These are phyloP conservation scores for Leuciscus waleckii DNA, from an alignment of 2,797 vertebrate species.

Conservation along the genomic window DNA sequence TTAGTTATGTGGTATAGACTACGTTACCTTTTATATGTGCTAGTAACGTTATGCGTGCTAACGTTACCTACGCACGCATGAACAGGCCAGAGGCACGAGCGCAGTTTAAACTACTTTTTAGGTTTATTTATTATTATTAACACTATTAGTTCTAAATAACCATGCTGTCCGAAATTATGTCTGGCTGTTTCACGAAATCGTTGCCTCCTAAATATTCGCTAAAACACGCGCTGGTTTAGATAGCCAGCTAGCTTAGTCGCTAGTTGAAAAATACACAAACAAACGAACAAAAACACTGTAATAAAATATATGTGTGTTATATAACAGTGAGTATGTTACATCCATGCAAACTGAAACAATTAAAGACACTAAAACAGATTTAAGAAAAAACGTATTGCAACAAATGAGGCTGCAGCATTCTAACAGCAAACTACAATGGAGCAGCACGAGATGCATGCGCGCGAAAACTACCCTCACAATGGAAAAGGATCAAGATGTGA, in stretches of 20 bases:
- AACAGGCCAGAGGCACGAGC: slow-evolving; percentile 7
- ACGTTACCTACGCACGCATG: not conserved
- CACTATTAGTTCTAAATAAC: not conserved
- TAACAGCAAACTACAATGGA: slow-evolving; percentile 28
- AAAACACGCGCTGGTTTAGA: not conserved
- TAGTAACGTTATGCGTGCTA: not conserved
- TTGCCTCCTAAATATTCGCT: not conserved
- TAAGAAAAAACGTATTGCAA: not conserved
- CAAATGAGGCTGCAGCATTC: not conserved
- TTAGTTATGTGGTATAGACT: not conserved
- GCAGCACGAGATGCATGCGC: slow-evolving; percentile 44
- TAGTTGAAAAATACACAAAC: not conserved
- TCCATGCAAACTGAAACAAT: not conserved
- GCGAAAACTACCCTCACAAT: slow-evolving; percentile 55
- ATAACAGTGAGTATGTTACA: not conserved
- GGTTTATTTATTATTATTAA: not conserved
- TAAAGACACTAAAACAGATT: not conserved
- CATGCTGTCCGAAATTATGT: no score
- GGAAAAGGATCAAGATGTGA: not conserved
- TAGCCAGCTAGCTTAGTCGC: slow-evolving; percentile 25
- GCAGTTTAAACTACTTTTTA: not conserved
- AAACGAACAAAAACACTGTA: not conserved
- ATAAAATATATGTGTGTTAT: not conserved
- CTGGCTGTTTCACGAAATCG: no score
- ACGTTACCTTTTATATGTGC: not conserved